Percentiles rank a stretch among this genome's conserved stretches.
phyloP scores from a whole-genome alignment of 2,113 vertebrate genomes.

The Pardalotus punctatus region DNA sequence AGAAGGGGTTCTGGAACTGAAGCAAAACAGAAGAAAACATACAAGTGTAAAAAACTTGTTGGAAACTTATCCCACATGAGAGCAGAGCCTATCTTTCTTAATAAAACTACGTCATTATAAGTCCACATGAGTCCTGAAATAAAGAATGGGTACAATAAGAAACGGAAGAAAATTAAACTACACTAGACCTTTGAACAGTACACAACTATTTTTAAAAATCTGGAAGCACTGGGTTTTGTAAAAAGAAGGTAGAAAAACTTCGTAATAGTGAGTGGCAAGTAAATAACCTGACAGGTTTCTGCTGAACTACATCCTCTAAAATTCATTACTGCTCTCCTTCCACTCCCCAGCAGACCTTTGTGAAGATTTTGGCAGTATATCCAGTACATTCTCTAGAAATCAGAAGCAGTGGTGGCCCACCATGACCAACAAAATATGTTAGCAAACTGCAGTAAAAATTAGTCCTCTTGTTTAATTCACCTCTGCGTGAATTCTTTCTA shows the following conservation, averaged over 20 bases:
- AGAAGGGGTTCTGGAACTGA: not conserved
- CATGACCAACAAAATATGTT: fast-evolving
- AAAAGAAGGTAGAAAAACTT: not conserved
- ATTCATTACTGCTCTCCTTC: not conserved
- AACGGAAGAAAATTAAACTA: not conserved
- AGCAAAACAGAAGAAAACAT: not conserved
- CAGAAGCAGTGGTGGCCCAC: not conserved
- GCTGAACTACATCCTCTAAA: not conserved
- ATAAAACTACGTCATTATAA: not conserved
- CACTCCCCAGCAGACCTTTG: not conserved
- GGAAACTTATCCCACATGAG: not conserved
- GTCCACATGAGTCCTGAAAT: not conserved
- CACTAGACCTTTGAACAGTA: not conserved
- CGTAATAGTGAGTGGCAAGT: not conserved
- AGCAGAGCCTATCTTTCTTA: not conserved
- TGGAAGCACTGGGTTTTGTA: not conserved
- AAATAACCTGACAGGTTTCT: not conserved
- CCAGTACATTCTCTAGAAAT: not conserved
- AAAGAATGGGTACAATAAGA: not conserved
- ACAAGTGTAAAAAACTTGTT: not conserved
- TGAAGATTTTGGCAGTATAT: not conserved
- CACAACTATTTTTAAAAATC: not conserved
- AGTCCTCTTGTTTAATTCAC: not conserved
- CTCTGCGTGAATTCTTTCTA: not conserved
- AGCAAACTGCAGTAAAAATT: not conserved